Percentiles rank a stretch among this genome's conserved stretches.
These are phyloP conservation scores for western clawed frog (Xenopus tropicalis) DNA, from an alignment of 2,113 vertebrate species.

Conservation along the genomic window DNA sequence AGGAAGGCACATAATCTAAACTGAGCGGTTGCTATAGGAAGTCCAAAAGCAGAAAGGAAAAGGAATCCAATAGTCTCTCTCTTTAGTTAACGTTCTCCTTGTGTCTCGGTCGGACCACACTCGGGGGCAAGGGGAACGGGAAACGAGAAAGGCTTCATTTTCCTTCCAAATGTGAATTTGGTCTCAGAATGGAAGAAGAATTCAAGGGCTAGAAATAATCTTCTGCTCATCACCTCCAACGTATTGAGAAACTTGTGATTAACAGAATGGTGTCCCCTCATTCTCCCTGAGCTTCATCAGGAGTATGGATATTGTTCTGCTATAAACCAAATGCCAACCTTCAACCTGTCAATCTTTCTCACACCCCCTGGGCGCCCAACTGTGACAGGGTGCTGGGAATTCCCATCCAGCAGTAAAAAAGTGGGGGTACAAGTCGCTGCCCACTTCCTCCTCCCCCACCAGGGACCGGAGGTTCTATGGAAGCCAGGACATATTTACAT, in stretches of 20 bases:
- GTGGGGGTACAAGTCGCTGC: too few species aligned
- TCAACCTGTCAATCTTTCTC: neutral
- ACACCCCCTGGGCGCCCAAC: too few species aligned
- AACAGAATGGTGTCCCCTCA: slow-evolving; percentile 65
- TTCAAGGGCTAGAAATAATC: slow-evolving; percentile 58
- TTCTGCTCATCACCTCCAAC: slow-evolving; percentile 78
- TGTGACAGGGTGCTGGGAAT: too few species aligned
- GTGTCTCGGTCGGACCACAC: too few species aligned
- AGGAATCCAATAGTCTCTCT: neutral
- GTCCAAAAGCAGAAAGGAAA: slow-evolving; percentile 51
- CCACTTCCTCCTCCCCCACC: too few species aligned
- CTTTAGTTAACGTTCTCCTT: neutral
- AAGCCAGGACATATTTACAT: too few species aligned
- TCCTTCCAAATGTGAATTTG: slow-evolving; percentile 67
- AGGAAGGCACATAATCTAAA: slow-evolving; percentile 74
- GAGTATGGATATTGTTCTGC: too few species aligned
- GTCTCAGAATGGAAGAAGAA: slow-evolving; percentile 66
- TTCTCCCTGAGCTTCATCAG: slow-evolving; percentile 49
- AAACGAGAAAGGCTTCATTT: slow-evolving; percentile 51
- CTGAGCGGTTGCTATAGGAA: neutral
- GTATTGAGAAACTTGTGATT: slow-evolving; percentile 55
- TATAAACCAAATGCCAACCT: too few species aligned
- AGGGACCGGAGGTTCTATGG: too few species aligned
- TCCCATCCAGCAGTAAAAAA: too few species aligned
- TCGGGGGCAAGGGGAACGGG: neutral